Evolutionary conservation across 2,888 invertebrate genomes (phyloP), one percentile per base, ranked within the genome.

Genomic region (Oxyteleia sp.): DNA sequence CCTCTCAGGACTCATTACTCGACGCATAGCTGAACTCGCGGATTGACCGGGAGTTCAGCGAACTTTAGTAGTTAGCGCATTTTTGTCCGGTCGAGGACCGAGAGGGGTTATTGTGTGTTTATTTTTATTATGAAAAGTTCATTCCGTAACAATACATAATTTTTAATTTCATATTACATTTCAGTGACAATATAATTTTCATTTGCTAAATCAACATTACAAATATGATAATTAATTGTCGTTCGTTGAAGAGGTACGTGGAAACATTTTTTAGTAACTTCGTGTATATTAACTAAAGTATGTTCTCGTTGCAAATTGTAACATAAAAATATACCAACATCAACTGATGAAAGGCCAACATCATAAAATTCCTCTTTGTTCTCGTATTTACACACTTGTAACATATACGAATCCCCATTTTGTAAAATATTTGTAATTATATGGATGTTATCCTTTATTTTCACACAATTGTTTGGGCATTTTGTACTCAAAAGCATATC

Each of bases 151-250:
- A n/a, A n/a, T n/a, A n/a, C 13, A 38, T 10, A 38, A 38, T 38
- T 38, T 38, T 38, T 38, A 38, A 38, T 38, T 38, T n/a, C 2
- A n/a, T n/a, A 38, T 71, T 59, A 71, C 71, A 71, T 71, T 71
- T 71, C 71, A 13, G 51, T 32, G 51, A 49, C 32, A 13, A 61
- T 41, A 43, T 51, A 63, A 16, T 72, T n/a, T 23, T 51, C 49
- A 2, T 4, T 32, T 15, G n/a, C 11, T n/a, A 16, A n/a, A 35
- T 47, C 15, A 47, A 66, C 45, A 35, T 75, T 20, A 53, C 61
- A 72, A 53, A 63, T 29, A 11, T 38, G 15, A 29, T 75, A 75
- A 16, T 20, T 49, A 0, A 4, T 16, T 11, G 2, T 4, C 4
- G 20, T 8, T 57, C 38, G 29, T 16, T 8, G 15, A 18, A 66